These are phyloP conservation scores for Psylliodes chrysocephalus DNA, from an alignment of 2,888 invertebrate species.

Conservation along the genomic window DNA sequence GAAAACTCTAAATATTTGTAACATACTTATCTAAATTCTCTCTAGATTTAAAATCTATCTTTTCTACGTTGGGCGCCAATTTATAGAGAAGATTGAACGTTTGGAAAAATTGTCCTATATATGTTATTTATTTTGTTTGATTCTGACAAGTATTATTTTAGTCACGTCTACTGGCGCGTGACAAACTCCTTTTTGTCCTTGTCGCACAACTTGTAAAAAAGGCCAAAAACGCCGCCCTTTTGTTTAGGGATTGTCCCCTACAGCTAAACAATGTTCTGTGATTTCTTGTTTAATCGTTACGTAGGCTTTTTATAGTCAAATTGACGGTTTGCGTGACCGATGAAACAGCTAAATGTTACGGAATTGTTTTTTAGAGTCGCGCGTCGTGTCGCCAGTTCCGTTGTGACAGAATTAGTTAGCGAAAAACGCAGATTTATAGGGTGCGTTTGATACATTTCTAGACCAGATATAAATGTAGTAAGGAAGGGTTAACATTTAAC, in stretches of 20 bases:
- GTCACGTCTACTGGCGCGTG: background rate
- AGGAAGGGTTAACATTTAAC: too few relatives aligned
- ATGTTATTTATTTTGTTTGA: too few relatives aligned
- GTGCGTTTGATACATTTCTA: too few relatives aligned
- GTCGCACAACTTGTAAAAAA: slow-evolving; percentile 12
- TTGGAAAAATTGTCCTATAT: too few relatives aligned
- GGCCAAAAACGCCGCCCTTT: slow-evolving; percentile 16
- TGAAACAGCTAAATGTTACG: slow-evolving; percentile 28
- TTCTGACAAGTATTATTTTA: background rate
- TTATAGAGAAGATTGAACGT: too few relatives aligned
- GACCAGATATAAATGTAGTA: too few relatives aligned
- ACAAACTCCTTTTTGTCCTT: background rate
- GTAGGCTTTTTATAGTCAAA: slow-evolving; percentile 37
- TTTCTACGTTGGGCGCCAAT: too few relatives aligned
- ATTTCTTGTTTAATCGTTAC: slow-evolving; percentile 35
- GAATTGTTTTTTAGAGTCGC: slow-evolving; percentile 23
- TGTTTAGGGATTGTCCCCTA: slow-evolving; percentile 22
- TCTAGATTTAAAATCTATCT: too few relatives aligned
- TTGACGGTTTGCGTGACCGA: slow-evolving; percentile 43
- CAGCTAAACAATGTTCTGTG: slow-evolving; percentile 25
- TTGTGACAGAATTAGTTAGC: background rate
- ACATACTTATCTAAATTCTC: too few relatives aligned
- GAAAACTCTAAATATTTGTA: too few relatives aligned
- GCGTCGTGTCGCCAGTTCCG: background rate
- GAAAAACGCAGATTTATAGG: too few relatives aligned